Evolutionary conservation across 2,113 vertebrate species (phyloP), one percentile per base, ranked within the genome.

Genomic region (Pontoporia blainvillei): DNA sequence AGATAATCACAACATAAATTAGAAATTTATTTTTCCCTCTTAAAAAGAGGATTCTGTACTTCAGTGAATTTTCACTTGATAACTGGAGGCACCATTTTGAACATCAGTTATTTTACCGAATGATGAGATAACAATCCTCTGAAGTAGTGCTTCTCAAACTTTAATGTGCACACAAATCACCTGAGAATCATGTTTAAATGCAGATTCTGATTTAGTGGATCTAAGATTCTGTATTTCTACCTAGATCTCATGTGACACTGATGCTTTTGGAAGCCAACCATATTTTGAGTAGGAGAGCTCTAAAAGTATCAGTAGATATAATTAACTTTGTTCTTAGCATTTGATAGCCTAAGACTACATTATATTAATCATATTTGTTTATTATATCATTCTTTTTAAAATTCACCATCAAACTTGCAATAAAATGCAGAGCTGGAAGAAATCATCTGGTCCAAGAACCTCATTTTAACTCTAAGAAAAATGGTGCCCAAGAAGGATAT

Each of bases 401-500:
- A 44, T n/a, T 90, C 36, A 59, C 61, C 23, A 87, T 73, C 31
- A 62, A 95, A n/a, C 41, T 91, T 91, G 95, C 54, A 62, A 44
- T 61, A 78, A 62, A 86, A 62, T 31, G n/a, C 29, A 88, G 72
- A 88, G n/a, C 41, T 76, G 10, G 23, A 91, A 95, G 31, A 21
- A 90, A 67, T 73, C 17, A 54, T 64, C 21, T 25, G 67, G 27
- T 57, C 44, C 34, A 76, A 91, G 85, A 2, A 54, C 2, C 2
- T 94, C 23, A 86, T 72, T 72, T 91, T 59, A 90, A 90, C 75
- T 34, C 62, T 71, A 78, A 95, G 12, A 46, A 97, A 95, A 84
- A 27, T 69, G 66, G 89, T 59, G 5, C n/a, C 39, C 36, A 86
- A 46, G 44, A n/a, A 94, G 31, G 52, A 71, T 39, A 31, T 23